Evolutionary conservation across 1,140 invertebrate genomes (phyloP).

Genomic region (Idris sp.): DNA sequence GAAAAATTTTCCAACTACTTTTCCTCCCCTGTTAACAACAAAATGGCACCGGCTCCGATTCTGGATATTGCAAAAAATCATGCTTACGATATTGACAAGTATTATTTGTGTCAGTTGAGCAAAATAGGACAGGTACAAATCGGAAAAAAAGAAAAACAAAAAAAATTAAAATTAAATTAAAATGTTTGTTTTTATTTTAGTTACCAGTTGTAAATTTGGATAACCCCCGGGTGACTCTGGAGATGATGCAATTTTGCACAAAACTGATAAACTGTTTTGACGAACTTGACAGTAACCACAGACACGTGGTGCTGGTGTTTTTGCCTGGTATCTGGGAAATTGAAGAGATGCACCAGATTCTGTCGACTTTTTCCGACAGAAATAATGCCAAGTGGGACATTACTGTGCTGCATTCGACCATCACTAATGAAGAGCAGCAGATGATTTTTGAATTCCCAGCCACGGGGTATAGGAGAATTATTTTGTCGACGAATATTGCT

Average conservation of each 20-base stretch:
- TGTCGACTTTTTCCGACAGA: constrained; percentile 29
- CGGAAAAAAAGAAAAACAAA: no score
- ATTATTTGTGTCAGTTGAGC: constrained; percentile 84
- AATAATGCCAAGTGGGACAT: constrained; percentile 70
- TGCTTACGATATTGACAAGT: constrained; percentile 80
- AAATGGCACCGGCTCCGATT: constrained; percentile 3
- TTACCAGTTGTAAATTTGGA: constrained; percentile 75
- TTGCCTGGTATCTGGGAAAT: constrained; percentile 92
- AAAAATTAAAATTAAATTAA: no score
- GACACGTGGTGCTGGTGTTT: constrained; percentile 90
- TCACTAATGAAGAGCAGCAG: constrained; percentile 89
- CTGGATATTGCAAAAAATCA: constrained; percentile 69
- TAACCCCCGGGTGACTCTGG: constrained; percentile 78
- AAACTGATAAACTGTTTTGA: constrained; percentile 86
- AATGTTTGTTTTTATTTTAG: no score
- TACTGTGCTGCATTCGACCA: constrained; percentile 89
- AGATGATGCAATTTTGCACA: constrained; percentile 81
- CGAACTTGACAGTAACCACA: constrained; percentile 79
- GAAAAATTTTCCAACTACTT: constrained; percentile 89
- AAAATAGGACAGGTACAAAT: constrained; percentile 71
- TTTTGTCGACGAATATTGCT: constrained; percentile 95
- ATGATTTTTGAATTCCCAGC: constrained; percentile 82
- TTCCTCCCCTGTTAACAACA: constrained; percentile 70
- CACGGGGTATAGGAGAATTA: constrained; percentile 88
- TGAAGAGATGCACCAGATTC: constrained; percentile 80